These are phyloP conservation scores for Homarus gammarus DNA, from an alignment of 2,888 invertebrate species.

Conservation along the genomic window DNA sequence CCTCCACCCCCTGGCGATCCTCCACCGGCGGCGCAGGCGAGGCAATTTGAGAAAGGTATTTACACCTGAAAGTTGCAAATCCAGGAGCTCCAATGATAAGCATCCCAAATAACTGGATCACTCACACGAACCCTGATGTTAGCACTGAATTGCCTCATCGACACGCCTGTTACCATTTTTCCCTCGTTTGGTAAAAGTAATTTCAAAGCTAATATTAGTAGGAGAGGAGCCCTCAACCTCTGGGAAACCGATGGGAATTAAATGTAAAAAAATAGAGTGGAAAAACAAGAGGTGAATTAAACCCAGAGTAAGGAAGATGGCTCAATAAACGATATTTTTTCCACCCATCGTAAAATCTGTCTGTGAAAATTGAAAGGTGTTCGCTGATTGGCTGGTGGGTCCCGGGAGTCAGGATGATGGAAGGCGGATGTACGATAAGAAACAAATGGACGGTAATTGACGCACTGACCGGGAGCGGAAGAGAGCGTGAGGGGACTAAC, in stretches of 20 bases:
- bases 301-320: background rate
- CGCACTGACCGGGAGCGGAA: conserved; percentile 34
- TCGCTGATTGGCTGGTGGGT: conserved; percentile 57
- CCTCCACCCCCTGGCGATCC: background rate
- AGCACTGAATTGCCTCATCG: conserved; percentile 12
- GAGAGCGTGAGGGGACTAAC: conserved; percentile 10
- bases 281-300: background rate
- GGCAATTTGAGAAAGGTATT: conserved; percentile 15
- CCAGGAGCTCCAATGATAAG: conserved; percentile 53
- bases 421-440: conserved; percentile 59
- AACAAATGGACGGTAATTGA: conserved; percentile 68
- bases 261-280: background rate
- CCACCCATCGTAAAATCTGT: conserved; percentile 64
- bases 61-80: conserved; percentile 41
- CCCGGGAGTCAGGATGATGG: conserved; percentile 40
- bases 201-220: conserved; percentile 23
- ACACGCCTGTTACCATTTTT: conserved; percentile 17
- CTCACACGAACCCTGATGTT: conserved; percentile 32
- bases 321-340: conserved; percentile 8
- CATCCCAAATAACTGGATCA: conserved; percentile 67
- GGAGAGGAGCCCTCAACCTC: background rate
- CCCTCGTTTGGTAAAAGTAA: conserved; percentile 5
- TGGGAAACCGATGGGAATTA: conserved; percentile 1
- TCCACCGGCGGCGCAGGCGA: background rate
- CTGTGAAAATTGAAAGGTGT: conserved; percentile 62